phyloP scores from a whole-genome alignment of 2,797 vertebrate genomes.

The Tauraco hartlaubi region DNA sequence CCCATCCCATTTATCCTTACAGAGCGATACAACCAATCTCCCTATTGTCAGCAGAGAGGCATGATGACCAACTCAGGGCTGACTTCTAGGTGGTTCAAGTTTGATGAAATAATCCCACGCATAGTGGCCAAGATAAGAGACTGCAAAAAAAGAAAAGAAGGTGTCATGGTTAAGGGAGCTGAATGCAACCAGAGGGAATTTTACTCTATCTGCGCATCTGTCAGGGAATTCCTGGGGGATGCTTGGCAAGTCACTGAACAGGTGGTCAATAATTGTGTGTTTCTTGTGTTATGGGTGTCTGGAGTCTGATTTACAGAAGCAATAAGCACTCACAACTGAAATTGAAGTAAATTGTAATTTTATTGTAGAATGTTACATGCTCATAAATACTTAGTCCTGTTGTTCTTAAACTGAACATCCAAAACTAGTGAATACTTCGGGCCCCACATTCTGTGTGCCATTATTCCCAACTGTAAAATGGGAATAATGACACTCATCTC shows the following conservation, averaged over 20 bases:
- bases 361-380: conserved; percentile 35
- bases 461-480: conserved; percentile 19
- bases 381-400: conserved; percentile 41
- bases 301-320: conserved; percentile 67
- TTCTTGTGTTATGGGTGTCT: conserved; percentile 70
- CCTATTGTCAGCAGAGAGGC: background rate
- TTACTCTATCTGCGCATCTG: conserved; percentile 64
- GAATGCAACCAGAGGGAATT: conserved; percentile 60
- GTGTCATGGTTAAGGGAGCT: conserved; percentile 69
- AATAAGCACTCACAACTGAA: conserved; percentile 65
- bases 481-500: background rate
- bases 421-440: conserved; percentile 8
- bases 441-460: background rate
- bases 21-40: background rate
- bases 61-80: background rate
- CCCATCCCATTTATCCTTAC: background rate
- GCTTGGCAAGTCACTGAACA: conserved; percentile 60
- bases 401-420: conserved; percentile 32
- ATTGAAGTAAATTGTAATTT: conserved; percentile 69
- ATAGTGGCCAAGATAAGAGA: background rate
- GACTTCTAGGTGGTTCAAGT: background rate
- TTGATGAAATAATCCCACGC: conserved; percentile 41
- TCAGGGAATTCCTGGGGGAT: conserved; percentile 62
- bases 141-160: conserved; percentile 1
- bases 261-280: conserved; percentile 74